Conservation (phyloP, 2,797 vertebrate species). For the Pipistrellus pygmaeus region DNA sequence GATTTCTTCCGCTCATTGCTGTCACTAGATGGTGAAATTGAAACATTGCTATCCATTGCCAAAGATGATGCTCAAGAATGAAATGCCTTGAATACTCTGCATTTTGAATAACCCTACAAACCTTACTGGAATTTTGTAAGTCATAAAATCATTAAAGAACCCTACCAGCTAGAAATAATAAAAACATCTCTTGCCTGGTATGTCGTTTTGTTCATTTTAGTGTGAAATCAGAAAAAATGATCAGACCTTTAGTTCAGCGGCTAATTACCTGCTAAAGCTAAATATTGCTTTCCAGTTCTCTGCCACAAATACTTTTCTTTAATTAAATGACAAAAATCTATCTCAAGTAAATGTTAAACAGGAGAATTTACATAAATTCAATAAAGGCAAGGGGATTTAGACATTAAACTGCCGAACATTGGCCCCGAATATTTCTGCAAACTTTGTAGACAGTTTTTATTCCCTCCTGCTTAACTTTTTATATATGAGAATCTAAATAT, state of each 20-base stretch:
- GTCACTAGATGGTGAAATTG: background rate
- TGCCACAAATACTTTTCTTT: constrained; percentile 13
- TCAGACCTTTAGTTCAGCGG: constrained; percentile 43
- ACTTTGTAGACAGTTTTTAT: background rate
- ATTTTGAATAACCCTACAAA: background rate
- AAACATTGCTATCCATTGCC: background rate
- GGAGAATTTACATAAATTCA: constrained; percentile 55
- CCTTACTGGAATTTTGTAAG: constrained; percentile 24
- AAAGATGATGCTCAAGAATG: background rate
- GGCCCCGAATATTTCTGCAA: background rate
- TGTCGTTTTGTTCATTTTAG: constrained; percentile 55
- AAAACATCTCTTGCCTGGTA: background rate
- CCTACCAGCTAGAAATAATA: background rate
- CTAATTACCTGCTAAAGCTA: constrained; percentile 73
- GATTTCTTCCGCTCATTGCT: background rate
- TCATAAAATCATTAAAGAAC: constrained; percentile 34
- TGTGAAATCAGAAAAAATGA: constrained; percentile 57
- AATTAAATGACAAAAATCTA: constrained; percentile 44
- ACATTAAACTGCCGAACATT: background rate
- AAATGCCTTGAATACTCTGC: background rate
- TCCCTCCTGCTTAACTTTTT: background rate
- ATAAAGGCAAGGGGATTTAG: constrained; percentile 35
- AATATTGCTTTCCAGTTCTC: constrained; percentile 43
- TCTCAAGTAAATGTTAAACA: constrained; percentile 43
- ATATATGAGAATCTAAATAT: background rate